Evolutionary conservation across 2,888 invertebrate genomes (phyloP).

Genomic region (Dasypogon diadema): DNA sequence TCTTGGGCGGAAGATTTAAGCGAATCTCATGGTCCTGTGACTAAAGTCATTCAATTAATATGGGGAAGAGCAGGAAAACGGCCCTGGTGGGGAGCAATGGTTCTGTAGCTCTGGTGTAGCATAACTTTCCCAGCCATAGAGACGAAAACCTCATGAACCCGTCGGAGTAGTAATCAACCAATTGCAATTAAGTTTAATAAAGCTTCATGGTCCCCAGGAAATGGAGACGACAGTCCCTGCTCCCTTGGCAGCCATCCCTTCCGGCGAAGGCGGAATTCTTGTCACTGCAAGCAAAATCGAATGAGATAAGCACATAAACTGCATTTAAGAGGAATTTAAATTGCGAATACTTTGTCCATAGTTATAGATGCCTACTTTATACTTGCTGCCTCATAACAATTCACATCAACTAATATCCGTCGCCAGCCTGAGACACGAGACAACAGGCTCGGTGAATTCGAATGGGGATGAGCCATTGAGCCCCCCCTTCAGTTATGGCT

Average conservation of each 20-base stretch:
- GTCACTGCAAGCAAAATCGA: neutral
- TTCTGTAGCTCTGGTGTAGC: no score
- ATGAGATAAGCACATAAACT: neutral
- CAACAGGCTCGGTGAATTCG: no score
- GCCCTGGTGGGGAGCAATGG: no score
- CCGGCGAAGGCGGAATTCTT: neutral
- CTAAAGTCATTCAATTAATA: neutral
- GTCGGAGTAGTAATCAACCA: constrained; percentile 8
- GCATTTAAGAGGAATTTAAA: neutral
- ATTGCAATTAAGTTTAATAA: constrained; percentile 19
- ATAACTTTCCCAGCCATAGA: neutral
- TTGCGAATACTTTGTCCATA: neutral
- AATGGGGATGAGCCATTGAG: no score
- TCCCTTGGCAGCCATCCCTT: neutral
- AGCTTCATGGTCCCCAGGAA: constrained; percentile 2
- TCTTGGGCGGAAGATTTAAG: neutral
- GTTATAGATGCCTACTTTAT: no score
- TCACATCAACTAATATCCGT: no score
- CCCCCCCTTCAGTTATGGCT: no score
- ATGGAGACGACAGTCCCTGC: neutral
- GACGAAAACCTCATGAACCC: constrained; percentile 9
- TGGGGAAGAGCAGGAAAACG: neutral
- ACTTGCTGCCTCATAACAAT: no score
- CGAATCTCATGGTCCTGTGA: no score
- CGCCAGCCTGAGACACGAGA: no score